Evolutionary conservation across 92 coral and sea anemone genomes (phyloP), one percentile per base, ranked within the genome.

Genomic region (Paragorgia papillata): DNA sequence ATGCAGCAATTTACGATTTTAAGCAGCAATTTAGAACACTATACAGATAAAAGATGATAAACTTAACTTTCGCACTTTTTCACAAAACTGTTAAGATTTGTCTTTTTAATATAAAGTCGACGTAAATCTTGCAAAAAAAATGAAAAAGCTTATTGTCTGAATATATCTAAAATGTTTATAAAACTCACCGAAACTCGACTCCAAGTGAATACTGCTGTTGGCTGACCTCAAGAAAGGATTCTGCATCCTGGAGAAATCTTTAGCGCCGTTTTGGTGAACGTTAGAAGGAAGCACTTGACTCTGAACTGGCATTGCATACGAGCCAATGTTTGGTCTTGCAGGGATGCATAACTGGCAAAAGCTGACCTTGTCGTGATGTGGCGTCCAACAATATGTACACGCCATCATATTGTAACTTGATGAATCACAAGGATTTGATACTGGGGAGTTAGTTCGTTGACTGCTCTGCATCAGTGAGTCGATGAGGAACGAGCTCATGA

Each of bases 301-400:
- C 34, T 97, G 90, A 7, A 91, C 95, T 44, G 89, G 95, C 83
- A 94, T 66, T 14, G 84, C 85, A 91, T 15, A 92, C 89, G 83
- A 86, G 91, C 30, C 79, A 40, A 87, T 87, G 35, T 92, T 83
- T 17, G 92, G 63, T 57, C 83, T 80, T n/a, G 91, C 73, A 22
- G 98, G 97, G 41, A 94, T 90, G 66, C 98, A 94, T 41, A 94
- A 75, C 87, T 94, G 98, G 60, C 98, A 94, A 27, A 91, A 79
- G 15, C 91, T 89, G 62, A 85, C 85, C 9, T 90, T 90, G 44
- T 94, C 98, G 39, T 96, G 96, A 35, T 88, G 97, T 2, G 94
- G 98, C 18, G 92, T 91, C 98, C 98, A 94, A 28, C 98, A 94
- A 32, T 96, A 94, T 2, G 98, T 91, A 20, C 98, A 94, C 18